Conservation (phyloP, 1,140 invertebrate genomes). For the Drosophila leontia region DNA sequence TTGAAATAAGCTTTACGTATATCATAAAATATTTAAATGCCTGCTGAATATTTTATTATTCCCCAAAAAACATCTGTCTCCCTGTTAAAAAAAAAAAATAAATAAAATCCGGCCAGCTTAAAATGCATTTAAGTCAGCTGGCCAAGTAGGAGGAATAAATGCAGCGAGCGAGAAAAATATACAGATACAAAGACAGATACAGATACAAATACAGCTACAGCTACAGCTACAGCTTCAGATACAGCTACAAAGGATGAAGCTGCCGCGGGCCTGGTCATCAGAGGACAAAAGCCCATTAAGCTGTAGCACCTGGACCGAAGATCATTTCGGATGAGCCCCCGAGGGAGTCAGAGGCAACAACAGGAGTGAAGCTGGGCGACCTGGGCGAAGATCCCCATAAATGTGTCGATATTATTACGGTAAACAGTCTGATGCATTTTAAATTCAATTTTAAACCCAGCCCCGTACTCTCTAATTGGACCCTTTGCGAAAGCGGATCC, state of each 20-base stretch:
- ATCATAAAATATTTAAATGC: background rate
- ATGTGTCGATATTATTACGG: conserved; percentile 83
- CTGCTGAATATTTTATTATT: background rate
- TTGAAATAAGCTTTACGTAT: background rate
- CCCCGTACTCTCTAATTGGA: conserved; percentile 71
- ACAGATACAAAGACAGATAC: conserved; percentile 18
- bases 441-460: conserved; percentile 78
- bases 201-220: background rate
- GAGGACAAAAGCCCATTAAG: conserved; percentile 74
- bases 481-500: conserved; percentile 54
- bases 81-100: background rate
- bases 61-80: conserved; percentile 17
- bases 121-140: conserved; percentile 24
- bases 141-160: conserved; percentile 11
- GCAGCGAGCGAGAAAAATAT: background rate
- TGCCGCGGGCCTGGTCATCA: conserved; percentile 45
- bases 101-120: conserved; percentile 45
- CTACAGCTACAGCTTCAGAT: conserved; percentile 10
- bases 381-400: conserved; percentile 49
- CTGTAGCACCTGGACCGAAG: conserved; percentile 70
- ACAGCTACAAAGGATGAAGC: conserved; percentile 9
- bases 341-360: conserved; percentile 1
- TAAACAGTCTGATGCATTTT: conserved; percentile 81
- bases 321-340: conserved; percentile 33
- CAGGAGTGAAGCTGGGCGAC: conserved; percentile 22